A percentile compares a stretch with the other conserved stretches of the same genome.
Evolutionary conservation across 2,113 vertebrate genomes (phyloP).

Genomic region (Coturnix japonica): DNA sequence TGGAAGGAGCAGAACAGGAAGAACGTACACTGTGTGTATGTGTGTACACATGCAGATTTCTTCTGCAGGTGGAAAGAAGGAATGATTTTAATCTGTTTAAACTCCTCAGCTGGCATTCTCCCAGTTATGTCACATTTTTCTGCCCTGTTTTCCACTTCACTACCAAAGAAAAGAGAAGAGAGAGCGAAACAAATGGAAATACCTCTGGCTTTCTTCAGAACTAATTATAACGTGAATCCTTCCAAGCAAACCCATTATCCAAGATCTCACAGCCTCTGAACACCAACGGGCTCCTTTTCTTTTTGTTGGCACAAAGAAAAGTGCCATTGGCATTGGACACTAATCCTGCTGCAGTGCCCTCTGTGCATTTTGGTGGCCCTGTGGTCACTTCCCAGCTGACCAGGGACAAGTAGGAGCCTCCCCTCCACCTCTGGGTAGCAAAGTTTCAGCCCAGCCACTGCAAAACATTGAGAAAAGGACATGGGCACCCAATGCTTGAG

Average conservation of each 20-base stretch:
- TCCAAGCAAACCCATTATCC: background rate
- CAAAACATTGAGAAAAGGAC: background rate
- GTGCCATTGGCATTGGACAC: rapidly evolving
- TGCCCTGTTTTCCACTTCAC: background rate
- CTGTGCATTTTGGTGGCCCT: background rate
- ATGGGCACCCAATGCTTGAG: rapidly evolving
- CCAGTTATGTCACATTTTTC: background rate
- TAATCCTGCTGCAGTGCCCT: background rate
- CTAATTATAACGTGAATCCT: background rate
- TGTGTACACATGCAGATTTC: background rate
- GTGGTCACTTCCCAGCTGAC: background rate
- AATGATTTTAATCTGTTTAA: slow-evolving; percentile 45
- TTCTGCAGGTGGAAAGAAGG: slow-evolving; percentile 30
- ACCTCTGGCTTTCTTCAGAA: background rate
- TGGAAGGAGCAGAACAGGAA: background rate
- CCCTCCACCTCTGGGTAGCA: background rate
- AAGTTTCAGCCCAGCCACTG: rapidly evolving
- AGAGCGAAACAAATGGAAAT: slow-evolving; percentile 6
- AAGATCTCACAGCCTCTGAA: background rate
- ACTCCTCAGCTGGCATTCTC: slow-evolving; percentile 1
- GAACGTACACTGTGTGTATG: background rate
- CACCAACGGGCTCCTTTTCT: background rate
- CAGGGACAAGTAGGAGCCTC: background rate
- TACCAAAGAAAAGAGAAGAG: background rate
- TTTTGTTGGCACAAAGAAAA: background rate